Evolutionary conservation across 2,797 vertebrate genomes (phyloP).

Genomic region (Eulemur coronatus): DNA sequence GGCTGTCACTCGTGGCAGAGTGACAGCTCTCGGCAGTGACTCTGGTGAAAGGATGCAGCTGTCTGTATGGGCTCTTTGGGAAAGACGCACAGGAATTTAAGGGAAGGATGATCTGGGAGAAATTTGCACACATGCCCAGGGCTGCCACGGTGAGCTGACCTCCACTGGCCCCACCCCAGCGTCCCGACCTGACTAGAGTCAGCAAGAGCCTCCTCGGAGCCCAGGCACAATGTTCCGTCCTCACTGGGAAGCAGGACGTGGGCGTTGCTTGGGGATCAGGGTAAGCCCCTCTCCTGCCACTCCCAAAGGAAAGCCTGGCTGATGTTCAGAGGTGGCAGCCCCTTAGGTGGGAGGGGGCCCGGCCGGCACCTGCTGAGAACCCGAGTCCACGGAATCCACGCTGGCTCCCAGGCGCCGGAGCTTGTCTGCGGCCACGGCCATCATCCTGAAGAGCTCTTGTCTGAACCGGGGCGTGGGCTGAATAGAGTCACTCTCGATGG

Average conservation of each 20-base stretch:
- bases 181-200: background rate
- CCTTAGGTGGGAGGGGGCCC: accelerated
- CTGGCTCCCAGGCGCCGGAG: conserved; percentile 82
- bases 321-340: accelerated
- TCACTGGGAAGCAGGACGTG: accelerated
- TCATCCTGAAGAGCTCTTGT: conserved; percentile 80
- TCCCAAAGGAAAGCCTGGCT: background rate
- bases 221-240: too few relatives aligned
- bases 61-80: background rate
- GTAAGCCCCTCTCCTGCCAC: background rate
- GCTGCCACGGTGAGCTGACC: accelerated
- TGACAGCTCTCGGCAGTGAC: accelerated
- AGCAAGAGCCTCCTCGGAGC: accelerated
- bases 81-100: background rate
- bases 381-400: conserved; percentile 75
- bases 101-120: background rate
- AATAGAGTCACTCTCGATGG: conserved; percentile 85
- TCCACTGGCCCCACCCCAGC: accelerated
- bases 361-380: conserved; percentile 81
- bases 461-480: conserved; percentile 73
- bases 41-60: background rate
- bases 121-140: accelerated
- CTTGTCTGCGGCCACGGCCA: conserved; percentile 68
- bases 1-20: accelerated
- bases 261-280: background rate